Evolutionary conservation across 2,113 vertebrate genomes (phyloP), one percentile per base, ranked within the genome.

Genomic region (Epinephelus fuscoguttatus): DNA sequence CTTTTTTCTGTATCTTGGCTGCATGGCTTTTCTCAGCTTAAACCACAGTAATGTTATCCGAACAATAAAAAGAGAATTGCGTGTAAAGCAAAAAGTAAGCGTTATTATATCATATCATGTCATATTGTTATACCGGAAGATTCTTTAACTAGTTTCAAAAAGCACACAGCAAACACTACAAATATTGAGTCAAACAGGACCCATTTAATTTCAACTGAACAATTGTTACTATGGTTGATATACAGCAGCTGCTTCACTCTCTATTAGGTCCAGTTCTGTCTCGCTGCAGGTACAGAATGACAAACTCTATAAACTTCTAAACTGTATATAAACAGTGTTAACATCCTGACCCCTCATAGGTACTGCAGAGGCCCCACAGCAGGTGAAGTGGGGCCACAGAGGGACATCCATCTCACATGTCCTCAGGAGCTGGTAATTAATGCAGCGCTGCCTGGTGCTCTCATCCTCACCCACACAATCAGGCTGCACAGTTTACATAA

Each of bases 401-500:
- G 63, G 59, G 37, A 72, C 66, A 21, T 33, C 55, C 56, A 55
- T 68, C 49, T 62, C 47, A n/a, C 25, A 37, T 19, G 72, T 69
- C 69, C 69, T 55, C 9, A n/a, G 76, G 61, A 83, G 80, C 11
- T 49, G 42, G 75, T 79, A 71, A 86, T 72, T 53, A 78, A 71
- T 62, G 68, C 49, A 30, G 25, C 71, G 55, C 13, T 52, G 33
- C 76, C 71, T 47, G 67, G 18, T 60, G 45, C 72, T 53, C 52
- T 86, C 40, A 64, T 72, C 74, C 70, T 67, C 61, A 59, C 74
- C 78, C 77, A 70, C 70, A 70, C 60, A 55, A 73, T 85, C 71
- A 69, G 42, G 82, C 27, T 56, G 12, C 23, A 40, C 33, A 33
- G 33, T 45, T 81, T 73, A 59, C 63, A 64, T 55, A 69, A 79